Conservation (phyloP, 2,797 vertebrate species). For the Scarus forsteni region DNA sequence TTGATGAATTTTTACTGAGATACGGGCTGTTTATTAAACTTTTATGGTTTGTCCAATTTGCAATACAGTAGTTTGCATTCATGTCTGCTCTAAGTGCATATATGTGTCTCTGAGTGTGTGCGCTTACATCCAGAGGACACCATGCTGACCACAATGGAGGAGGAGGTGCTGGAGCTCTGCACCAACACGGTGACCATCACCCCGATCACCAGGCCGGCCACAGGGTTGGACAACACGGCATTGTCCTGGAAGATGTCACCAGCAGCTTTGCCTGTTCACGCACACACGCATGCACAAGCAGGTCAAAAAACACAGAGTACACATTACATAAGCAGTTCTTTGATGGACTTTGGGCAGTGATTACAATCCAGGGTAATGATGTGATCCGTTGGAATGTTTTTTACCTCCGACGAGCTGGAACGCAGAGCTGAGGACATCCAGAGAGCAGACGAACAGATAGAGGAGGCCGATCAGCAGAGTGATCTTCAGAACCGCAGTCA, state of each 20-base stretch:
- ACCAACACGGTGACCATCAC: conserved; percentile 97
- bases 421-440: conserved; percentile 95
- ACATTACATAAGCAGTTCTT: conserved; percentile 25
- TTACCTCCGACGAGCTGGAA: conserved; percentile 98
- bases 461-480: conserved; percentile 89
- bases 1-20: no score
- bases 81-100: neutral
- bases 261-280: conserved; percentile 90
- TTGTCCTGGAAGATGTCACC: conserved; percentile 97
- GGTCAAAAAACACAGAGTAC: conserved; percentile 29
- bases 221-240: conserved; percentile 91
- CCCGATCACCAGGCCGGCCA: conserved; percentile 95
- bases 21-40: no score
- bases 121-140: conserved; percentile 94
- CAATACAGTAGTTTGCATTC: neutral
- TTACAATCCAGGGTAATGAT: neutral
- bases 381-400: neutral
- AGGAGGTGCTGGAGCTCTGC: conserved; percentile 97
- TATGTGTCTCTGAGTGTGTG: conserved; percentile 1
- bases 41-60: no score
- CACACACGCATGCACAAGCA: conserved; percentile 7
- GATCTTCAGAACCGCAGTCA: conserved; percentile 82
- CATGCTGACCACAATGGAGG: conserved; percentile 99
- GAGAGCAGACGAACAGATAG: conserved; percentile 95
- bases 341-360: neutral